Evolutionary conservation across 2,113 vertebrate genomes (phyloP).

Genomic region (Macroglossus sobrinus): DNA sequence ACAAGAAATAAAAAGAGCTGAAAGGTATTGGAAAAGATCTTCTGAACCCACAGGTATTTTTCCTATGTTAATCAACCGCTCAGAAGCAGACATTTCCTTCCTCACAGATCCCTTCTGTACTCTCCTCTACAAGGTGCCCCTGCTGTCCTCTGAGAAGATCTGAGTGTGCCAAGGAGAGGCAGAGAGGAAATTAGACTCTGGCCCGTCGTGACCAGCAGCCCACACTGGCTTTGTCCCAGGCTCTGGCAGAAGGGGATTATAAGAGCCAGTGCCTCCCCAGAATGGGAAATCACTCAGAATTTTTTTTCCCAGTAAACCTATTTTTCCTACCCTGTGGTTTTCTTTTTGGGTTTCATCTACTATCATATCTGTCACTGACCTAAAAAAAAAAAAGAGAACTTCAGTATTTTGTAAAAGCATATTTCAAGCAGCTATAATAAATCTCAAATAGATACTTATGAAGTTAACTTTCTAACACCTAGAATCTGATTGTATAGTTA

Average conservation of each 20-base stretch:
- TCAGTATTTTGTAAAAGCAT: neutral
- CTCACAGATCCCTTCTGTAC: constrained; percentile 39
- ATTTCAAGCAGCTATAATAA: constrained; percentile 34
- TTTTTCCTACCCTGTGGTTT: constrained; percentile 40
- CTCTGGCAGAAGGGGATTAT: constrained; percentile 70
- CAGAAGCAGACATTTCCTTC: constrained; percentile 29
- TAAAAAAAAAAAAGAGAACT: constrained; percentile 14
- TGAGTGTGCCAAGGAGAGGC: constrained; percentile 66
- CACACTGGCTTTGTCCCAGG: constrained; percentile 71
- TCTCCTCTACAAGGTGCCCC: constrained; percentile 67
- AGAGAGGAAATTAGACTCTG: constrained; percentile 75
- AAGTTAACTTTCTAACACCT: constrained; percentile 31
- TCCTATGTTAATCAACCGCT: constrained; percentile 36
- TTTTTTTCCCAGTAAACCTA: neutral
- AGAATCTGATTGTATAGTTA: constrained; percentile 5
- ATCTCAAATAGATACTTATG: constrained; percentile 11
- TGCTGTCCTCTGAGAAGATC: constrained; percentile 74
- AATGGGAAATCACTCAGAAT: constrained; percentile 52
- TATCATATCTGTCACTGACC: constrained; percentile 31
- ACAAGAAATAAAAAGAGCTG: neutral
- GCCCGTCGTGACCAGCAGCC: constrained; percentile 63
- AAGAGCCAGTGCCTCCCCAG: constrained; percentile 55
- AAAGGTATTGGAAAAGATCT: neutral
- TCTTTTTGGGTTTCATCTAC: constrained; percentile 47
- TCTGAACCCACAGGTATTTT: constrained; percentile 44